phyloP scores from a whole-genome alignment of 2,888 invertebrate genomes.

The Hemicrepidius hirtus region DNA sequence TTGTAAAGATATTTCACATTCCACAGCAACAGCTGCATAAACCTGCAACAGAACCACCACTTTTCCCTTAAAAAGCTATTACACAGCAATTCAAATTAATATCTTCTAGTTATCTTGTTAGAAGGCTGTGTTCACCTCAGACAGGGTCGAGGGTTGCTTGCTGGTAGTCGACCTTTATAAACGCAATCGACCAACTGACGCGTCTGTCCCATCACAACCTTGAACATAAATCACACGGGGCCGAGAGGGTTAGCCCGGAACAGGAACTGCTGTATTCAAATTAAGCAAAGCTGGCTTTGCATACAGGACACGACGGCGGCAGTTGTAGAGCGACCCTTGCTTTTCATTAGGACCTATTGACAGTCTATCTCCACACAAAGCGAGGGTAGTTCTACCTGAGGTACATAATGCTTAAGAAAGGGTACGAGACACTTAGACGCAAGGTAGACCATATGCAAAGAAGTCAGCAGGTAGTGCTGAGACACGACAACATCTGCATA shows the following conservation, averaged over 20 bases:
- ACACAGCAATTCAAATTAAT: constrained; percentile 20
- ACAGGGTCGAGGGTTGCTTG: background rate
- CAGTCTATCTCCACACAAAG: constrained; percentile 58
- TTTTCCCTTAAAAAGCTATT: background rate
- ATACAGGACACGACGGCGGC: constrained; percentile 54
- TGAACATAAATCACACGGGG: constrained; percentile 62
- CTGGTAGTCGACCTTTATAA: constrained; percentile 18
- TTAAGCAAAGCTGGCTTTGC: constrained; percentile 58
- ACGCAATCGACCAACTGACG: constrained; percentile 57
- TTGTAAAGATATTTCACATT: too few relatives aligned
- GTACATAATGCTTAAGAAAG: constrained; percentile 57
- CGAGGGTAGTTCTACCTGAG: constrained; percentile 58
- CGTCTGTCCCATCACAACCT: constrained; percentile 57
- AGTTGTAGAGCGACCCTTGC: constrained; percentile 59
- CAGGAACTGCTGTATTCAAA: constrained; percentile 62
- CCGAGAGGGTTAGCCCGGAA: constrained; percentile 62
- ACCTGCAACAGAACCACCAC: background rate
- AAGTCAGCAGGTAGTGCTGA: constrained; percentile 69
- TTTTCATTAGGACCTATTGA: constrained; percentile 61
- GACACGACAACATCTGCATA: constrained; percentile 67
- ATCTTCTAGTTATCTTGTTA: constrained; percentile 22
- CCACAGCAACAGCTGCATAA: background rate
- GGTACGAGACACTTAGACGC: constrained; percentile 59
- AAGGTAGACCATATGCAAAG: constrained; percentile 67
- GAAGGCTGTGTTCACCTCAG: background rate